phyloP scores from a whole-genome alignment of 2,797 vertebrate genomes.

The Leptoclinus maculatus region DNA sequence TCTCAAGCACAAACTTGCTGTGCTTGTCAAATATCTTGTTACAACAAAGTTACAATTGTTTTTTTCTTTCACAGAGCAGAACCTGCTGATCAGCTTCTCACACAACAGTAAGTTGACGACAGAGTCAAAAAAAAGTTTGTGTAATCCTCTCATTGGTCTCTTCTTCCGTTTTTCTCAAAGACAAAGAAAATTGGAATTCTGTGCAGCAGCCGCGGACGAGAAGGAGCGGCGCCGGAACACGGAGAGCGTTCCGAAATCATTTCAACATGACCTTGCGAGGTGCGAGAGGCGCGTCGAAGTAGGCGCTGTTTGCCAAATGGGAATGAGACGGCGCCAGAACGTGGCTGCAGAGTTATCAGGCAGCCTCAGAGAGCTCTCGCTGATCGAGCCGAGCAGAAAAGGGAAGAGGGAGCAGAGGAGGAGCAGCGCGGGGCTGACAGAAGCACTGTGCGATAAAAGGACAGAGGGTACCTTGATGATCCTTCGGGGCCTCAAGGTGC shows the following conservation, averaged over 20 bases:
- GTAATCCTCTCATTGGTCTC: conserved; percentile 50
- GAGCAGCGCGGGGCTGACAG: conserved; percentile 40
- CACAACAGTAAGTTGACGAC: conserved; percentile 3
- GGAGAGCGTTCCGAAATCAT: conserved; percentile 56
- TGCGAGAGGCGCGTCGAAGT: conserved; percentile 47
- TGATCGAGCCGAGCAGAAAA: conserved; percentile 48
- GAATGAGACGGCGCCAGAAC: conserved; percentile 58
- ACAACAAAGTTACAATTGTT: not conserved
- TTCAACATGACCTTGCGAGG: conserved; percentile 74
- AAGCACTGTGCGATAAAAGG: conserved; percentile 61
- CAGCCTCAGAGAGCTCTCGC: conserved; percentile 49
- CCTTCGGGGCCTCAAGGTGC: conserved; percentile 70
- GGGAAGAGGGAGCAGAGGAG: conserved; percentile 39
- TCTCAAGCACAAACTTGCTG: conserved; percentile 22
- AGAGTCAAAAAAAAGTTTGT: conserved; percentile 33
- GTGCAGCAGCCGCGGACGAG: conserved; percentile 19
- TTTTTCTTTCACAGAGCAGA: not conserved
- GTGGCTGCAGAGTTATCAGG: conserved; percentile 60
- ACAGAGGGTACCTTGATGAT: conserved; percentile 72
- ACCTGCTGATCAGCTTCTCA: conserved; percentile 41
- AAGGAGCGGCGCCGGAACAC: conserved; percentile 24
- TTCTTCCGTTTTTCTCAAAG: conserved; percentile 50
- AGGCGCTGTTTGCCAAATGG: conserved; percentile 65
- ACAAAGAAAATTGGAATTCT: conserved; percentile 56
- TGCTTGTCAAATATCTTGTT: conserved; percentile 41